Conservation (phyloP, 2,888 invertebrate genomes). For the Drosophila kambysellisi region DNA sequence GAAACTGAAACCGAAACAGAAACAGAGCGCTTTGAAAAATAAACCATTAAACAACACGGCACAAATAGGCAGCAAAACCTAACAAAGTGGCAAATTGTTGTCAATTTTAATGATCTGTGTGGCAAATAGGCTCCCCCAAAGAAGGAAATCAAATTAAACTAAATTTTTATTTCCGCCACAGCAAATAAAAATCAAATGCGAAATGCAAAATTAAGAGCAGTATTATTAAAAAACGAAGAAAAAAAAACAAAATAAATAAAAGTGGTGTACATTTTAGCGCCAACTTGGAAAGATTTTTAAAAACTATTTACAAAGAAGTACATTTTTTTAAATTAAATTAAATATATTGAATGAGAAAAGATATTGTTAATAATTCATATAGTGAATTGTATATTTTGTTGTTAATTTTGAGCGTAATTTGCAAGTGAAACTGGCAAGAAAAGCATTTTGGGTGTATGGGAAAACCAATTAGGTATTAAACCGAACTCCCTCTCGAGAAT, state of each 20-base stretch:
- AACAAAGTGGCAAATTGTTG: slow-evolving; percentile 76
- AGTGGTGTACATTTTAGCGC: slow-evolving; percentile 24
- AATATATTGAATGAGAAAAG: slow-evolving; percentile 20
- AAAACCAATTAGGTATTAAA: slow-evolving; percentile 42
- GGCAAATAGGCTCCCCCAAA: slow-evolving; percentile 6
- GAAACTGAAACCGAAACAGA: slow-evolving; percentile 25
- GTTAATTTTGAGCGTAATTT: slow-evolving; percentile 69
- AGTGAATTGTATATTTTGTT: slow-evolving; percentile 63
- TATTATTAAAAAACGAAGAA: slow-evolving; percentile 41
- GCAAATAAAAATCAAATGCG: slow-evolving; percentile 29
- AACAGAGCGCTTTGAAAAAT: slow-evolving; percentile 36
- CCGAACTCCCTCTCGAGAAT: slow-evolving; percentile 19
- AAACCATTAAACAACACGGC: slow-evolving; percentile 33
- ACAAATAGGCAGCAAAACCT: slow-evolving; percentile 38
- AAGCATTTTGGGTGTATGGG: slow-evolving; percentile 7
- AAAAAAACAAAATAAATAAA: not conserved
- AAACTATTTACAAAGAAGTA: slow-evolving; percentile 63
- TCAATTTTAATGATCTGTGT: slow-evolving; percentile 47
- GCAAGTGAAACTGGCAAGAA: slow-evolving; percentile 29
- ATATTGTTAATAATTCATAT: slow-evolving; percentile 50
- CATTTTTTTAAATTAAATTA: slow-evolving; percentile 31
- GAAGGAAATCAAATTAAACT: slow-evolving; percentile 35
- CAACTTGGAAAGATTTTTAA: slow-evolving; percentile 43
- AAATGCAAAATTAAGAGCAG: slow-evolving; percentile 37
- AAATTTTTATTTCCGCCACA: slow-evolving; percentile 37